Evolutionary conservation across 2,888 invertebrate species (phyloP), one percentile per base, ranked within the genome.

Genomic region (Cryptus armator): DNA sequence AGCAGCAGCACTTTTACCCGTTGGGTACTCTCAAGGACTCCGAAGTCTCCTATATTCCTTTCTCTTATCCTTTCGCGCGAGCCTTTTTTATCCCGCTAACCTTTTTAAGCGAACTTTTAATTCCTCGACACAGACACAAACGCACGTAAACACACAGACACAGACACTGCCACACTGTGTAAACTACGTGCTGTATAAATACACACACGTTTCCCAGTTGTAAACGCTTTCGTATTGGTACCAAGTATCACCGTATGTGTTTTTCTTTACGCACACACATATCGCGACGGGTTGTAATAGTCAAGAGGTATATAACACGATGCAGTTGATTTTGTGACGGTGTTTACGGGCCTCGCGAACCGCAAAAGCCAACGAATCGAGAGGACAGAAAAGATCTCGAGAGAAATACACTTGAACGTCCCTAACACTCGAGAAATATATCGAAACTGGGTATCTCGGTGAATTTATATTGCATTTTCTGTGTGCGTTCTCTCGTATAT

Each of bases 1-100:
- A 51, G 62, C 53, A 81, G 67, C 48, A 68, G 64, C 92, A 93
- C 93, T 93, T 93, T 92, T 93, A 92, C 92, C 91, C 91, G 91
- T 91, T 90, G 91, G 90, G 87, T 90, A 90, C 91, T 91, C 92
- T 92, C 93, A 93, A 93, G 93, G 93, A 93, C 93, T 93, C 91
- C 81, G 91, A 89, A 91, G 92, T 90, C 92, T 93, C 91, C 91
- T 93, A 91, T 93, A 92, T 93, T 93, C 93, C 93, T 93, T 93
- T 93, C 93, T 93, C 93, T 93, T 93, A 93, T 93, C 93, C 93
- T 93, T 93, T 93, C 93, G 91, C 91, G 89, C 88, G 81, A 86
- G 88, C 90, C 91, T 92, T 93, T 92, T 92, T 91, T 91, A 91
- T 92, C 88, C 90, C 90, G 89, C 91, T 91, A 92, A 91, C 92